A percentile compares a stretch with the other conserved stretches of the same genome.
Evolutionary conservation across 2,797 vertebrate species (phyloP).

Genomic region (Girardinus metallicus): DNA sequence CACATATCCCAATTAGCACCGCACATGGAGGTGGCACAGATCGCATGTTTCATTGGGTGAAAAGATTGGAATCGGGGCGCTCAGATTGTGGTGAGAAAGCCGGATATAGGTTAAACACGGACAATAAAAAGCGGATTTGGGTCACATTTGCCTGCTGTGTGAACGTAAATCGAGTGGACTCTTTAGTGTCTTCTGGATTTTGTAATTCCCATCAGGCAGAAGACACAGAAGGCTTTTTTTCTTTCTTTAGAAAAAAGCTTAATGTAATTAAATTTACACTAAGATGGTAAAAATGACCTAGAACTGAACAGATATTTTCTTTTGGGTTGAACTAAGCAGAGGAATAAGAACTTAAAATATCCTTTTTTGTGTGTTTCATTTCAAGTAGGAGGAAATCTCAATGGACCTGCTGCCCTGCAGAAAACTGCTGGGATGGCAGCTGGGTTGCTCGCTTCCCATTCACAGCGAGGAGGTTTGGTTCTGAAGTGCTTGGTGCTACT

Average conservation of each 20-base stretch:
- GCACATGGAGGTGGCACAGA: too few relatives aligned
- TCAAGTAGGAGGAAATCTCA: constrained; percentile 46
- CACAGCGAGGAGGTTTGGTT: constrained; percentile 24
- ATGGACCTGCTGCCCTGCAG: constrained; percentile 47
- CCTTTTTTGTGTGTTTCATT: neutral
- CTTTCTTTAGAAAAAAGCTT: neutral
- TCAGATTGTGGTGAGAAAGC: too few relatives aligned
- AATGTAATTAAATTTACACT: neutral
- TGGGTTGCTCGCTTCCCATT: constrained; percentile 41
- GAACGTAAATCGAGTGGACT: neutral
- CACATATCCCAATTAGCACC: too few relatives aligned
- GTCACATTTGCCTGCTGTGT: too few relatives aligned
- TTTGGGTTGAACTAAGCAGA: neutral
- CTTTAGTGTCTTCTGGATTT: neutral
- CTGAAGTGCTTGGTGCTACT: constrained; percentile 54
- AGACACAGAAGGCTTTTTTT: neutral
- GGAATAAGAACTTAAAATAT: neutral
- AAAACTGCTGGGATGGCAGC: constrained; percentile 45
- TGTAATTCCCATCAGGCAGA: neutral
- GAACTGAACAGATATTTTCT: neutral
- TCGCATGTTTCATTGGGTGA: too few relatives aligned
- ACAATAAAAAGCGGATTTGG: too few relatives aligned
- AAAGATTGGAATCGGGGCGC: too few relatives aligned
- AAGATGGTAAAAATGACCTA: neutral
- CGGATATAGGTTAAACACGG: too few relatives aligned